phyloP scores from a whole-genome alignment of 92 coral and sea anemone genomes.

The Porites evermanni region DNA sequence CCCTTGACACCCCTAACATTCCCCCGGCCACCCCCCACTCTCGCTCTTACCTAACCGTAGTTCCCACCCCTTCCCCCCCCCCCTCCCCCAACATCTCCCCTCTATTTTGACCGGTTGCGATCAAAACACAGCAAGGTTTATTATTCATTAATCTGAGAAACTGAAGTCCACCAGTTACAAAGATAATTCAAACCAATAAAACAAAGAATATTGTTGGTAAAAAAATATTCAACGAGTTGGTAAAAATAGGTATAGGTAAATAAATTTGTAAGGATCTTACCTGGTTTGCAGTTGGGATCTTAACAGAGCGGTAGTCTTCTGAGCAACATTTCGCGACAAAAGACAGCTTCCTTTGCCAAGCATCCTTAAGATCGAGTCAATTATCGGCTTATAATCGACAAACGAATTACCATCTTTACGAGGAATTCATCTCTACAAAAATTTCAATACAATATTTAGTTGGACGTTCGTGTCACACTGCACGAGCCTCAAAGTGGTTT shows the following conservation, averaged over 20 bases:
- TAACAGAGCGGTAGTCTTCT: not conserved
- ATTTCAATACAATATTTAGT: not conserved
- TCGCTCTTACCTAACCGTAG: too few species aligned
- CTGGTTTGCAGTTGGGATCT: conserved; percentile 14
- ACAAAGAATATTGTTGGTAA: too few species aligned
- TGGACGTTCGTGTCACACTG: not conserved
- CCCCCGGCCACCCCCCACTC: too few species aligned
- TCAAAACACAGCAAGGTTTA: too few species aligned
- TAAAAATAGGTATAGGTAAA: not conserved
- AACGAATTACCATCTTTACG: not conserved
- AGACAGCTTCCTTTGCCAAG: conserved; percentile 25
- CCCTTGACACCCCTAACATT: too few species aligned
- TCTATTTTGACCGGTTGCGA: too few species aligned
- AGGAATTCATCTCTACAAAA: not conserved
- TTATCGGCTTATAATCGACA: not conserved
- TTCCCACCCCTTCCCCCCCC: too few species aligned
- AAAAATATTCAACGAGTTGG: not conserved
- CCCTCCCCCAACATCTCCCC: too few species aligned
- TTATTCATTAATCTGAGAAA: too few species aligned
- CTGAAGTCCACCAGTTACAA: too few species aligned
- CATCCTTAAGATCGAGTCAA: not conserved
- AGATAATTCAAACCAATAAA: too few species aligned
- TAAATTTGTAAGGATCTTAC: not conserved
- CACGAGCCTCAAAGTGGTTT: too few species aligned
- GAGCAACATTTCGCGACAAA: not conserved